Evolutionary conservation across 37 sponge, comb jelly and placozoan species (phyloP).

Genomic region (Cliona cf. orientalis): DNA sequence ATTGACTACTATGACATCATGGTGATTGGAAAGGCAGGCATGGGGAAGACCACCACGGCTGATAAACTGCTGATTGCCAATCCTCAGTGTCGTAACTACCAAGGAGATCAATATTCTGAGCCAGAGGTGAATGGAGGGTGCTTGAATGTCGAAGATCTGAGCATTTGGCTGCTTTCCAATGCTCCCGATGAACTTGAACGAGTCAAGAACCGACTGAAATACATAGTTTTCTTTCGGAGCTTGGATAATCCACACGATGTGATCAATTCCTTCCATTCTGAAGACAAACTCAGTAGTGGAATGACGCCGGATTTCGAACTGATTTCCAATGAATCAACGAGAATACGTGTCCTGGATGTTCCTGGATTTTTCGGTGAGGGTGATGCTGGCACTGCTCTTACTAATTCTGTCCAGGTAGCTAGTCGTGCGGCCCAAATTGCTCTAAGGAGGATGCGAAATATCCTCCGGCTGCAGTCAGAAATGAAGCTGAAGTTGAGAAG

Average conservation of each 20-base stretch:
- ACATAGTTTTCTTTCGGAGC: not conserved
- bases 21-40: slow-evolving; percentile 30
- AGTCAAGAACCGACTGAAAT: not conserved
- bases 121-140: not conserved
- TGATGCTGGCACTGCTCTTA: no score
- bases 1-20: slow-evolving; percentile 22
- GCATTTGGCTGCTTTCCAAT: not conserved
- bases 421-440: not conserved
- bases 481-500: not conserved
- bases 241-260: not conserved
- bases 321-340: slow-evolving; percentile 4
- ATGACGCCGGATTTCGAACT: not conserved
- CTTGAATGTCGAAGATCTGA: not conserved
- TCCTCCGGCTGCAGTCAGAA: not conserved
- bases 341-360: not conserved
- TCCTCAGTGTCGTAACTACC: not conserved
- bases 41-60: slow-evolving; percentile 40
- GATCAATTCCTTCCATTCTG: not conserved
- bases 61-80: slow-evolving; percentile 25
- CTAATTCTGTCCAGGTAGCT: no score
- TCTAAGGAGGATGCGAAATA: slow-evolving; percentile 1
- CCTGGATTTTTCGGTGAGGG: not conserved
- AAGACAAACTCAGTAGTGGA: not conserved
- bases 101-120: not conserved
- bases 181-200: not conserved